Evolutionary conservation across 2,113 vertebrate species (phyloP), one percentile per base, ranked within the genome.

Genomic region (Neodontobutis hainanensis): DNA sequence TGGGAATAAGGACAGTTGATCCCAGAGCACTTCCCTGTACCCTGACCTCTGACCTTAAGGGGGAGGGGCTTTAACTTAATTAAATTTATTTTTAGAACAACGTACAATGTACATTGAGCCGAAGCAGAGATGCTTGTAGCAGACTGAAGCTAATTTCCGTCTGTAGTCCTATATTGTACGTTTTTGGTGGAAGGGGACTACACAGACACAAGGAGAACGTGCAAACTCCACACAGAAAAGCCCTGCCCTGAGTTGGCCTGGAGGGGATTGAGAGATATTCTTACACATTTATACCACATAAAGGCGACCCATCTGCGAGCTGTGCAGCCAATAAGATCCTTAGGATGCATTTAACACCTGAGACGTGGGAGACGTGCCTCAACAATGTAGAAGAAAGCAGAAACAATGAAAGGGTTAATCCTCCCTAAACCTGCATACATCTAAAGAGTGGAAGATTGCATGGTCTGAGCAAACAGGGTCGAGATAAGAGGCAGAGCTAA

Each of bases 391-490:
- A 68, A 77, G 81, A 72, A 75, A 66, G 67, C 11, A 45, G 35
- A 59, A 83, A 75, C 6, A n/a, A 81, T 59, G 69, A 79, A 45
- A 82, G 79, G 87, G 87, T 86, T 90, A 86, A 91, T 80, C 75
- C 71, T 78, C 65, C 67, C 71, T 57, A 62, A 83, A 86, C 73
- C 66, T 55, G 19, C 19, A 27, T 27, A 75, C 76, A 68, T 80
- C 74, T 60, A 56, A 80, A 70, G 73, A 65, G 61, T 71, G 61
- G 87, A 87, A 84, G 85, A 91, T 88, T 87, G 88, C 80, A 53
- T 87, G 82, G 90, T 84, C 89, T 89, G 83, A 88, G 75, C 86
- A 93, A 93, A 93, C 87, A 92, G 63, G 51, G 67, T 63, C 50
- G 46, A 62, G 91, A 93, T 93, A 92, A 92, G 85, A 72, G 70